Base-by-base conservation (phyloP, 2,113 vertebrate species). In the Pardalotus punctatus region DNA sequence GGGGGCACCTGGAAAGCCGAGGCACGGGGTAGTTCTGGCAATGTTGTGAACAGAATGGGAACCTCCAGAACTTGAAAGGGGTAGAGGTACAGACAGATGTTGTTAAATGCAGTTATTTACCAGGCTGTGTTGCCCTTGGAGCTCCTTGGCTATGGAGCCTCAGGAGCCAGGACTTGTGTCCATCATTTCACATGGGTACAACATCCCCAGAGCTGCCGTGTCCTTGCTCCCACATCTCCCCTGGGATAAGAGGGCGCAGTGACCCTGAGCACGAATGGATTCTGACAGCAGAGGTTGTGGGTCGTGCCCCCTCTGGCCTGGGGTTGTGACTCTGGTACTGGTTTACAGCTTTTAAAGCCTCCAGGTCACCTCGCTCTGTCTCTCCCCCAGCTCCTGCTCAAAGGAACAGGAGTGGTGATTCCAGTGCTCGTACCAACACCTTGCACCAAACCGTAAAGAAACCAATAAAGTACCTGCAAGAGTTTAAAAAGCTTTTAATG, bases 401-500 rank as follows among this genome's bases (percentile, higher is more conserved):
- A 19, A 38, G 10, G 60, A 29, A 18, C 54, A 60, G 28, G 6
- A 35, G 24, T 1, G 28, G 21, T 14, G 38, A 56, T 21, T 45
- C 25, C 19, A 21, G n/a, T 6, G 35, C 5, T 10, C 22, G 23
- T 10, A 14, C 50, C 24, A 48, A 25, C 17, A 12, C 73, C 70
- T 40, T 10, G 8, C 48, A 47, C 27, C 60, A 28, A 23, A 35
- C n/a, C 33, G 27, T 29, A 69, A 77, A 93, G 45, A 94, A 85
- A 82, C 23, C 23, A 81, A 21, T 53, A 28, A 80, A 82, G 42
- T 47, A 33, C 72, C 93, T 81, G 50, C 17, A 70, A 54, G 43
- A 81, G 77, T 93, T 95, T 82, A 72, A 96, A 85, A 95, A 92
- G 94, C 88, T 85, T 94, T 96, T 96, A 97, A 95, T 94, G 92